Percentiles rank a stretch among this genome's conserved stretches.
Conservation (phyloP, 2,113 vertebrate genomes). For the Oriolus oriolus region DNA sequence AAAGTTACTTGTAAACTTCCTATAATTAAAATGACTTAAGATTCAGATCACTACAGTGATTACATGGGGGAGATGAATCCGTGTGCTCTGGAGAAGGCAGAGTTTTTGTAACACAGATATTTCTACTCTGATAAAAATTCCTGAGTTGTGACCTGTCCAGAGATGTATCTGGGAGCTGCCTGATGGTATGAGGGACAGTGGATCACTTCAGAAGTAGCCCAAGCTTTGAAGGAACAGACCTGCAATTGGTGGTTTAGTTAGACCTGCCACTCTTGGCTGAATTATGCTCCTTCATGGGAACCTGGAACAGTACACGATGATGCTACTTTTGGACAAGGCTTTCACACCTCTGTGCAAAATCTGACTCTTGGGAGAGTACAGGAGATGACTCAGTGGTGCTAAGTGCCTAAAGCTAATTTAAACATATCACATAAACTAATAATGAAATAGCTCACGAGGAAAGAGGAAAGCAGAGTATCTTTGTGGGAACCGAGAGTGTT, state of each 20-base stretch:
- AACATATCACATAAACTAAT: neutral
- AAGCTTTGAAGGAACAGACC: neutral
- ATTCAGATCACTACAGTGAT: neutral
- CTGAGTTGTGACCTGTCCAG: neutral
- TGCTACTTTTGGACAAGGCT: neutral
- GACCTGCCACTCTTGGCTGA: neutral
- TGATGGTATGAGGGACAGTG: neutral
- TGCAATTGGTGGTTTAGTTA: neutral
- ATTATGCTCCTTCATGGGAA: neutral
- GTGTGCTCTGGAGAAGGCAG: neutral
- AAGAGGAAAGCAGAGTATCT: neutral
- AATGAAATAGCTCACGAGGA: neutral
- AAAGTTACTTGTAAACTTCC: neutral
- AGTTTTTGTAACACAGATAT: fast-evolving
- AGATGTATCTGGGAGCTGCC: neutral
- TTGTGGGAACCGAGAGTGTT: neutral
- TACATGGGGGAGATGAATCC: neutral
- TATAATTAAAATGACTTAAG: neutral
- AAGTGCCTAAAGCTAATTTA: neutral
- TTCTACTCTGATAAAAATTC: neutral
- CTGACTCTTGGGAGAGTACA: neutral
- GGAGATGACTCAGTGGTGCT: neutral
- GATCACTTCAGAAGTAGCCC: neutral
- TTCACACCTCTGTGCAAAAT: neutral
- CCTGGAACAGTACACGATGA: fast-evolving